Evolutionary conservation across 37 sponge, comb jelly and placozoan genomes (phyloP).

Genomic region (Ephydatia muelleri): DNA sequence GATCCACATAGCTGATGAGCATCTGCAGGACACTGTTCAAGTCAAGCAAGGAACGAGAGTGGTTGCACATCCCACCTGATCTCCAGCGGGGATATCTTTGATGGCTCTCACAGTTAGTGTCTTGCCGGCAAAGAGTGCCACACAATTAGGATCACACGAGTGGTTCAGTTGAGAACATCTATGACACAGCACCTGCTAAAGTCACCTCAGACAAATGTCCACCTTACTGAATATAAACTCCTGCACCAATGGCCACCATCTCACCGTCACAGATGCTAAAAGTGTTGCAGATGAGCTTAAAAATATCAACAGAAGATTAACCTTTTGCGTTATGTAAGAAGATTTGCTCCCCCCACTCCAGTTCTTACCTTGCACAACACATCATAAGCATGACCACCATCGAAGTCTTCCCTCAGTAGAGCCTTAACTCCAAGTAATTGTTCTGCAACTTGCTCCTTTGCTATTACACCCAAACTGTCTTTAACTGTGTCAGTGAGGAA

Average conservation of each 20-base stretch:
- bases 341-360: neutral
- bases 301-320: neutral
- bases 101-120: conserved; percentile 35
- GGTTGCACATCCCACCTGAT: conserved; percentile 40
- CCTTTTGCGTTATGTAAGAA: neutral
- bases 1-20: conserved; percentile 65
- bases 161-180: conserved; percentile 70
- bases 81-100: conserved; percentile 27
- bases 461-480: conserved; percentile 24
- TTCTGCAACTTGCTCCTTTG: conserved; percentile 7
- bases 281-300: conserved; percentile 48
- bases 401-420: conserved; percentile 1
- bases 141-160: conserved; percentile 75
- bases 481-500: conserved; percentile 13
- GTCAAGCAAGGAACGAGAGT: neutral
- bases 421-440: conserved; percentile 40
- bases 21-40: conserved; percentile 35
- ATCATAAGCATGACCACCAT: neutral
- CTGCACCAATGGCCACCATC: conserved; percentile 52
- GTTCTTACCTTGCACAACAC: conserved; percentile 3
- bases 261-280: conserved; percentile 41
- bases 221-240: conserved; percentile 43
- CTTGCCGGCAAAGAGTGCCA: conserved; percentile 45
- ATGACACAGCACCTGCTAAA: conserved; percentile 2
- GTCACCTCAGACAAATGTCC: neutral